Base-by-base conservation (phyloP, 2,113 vertebrate genomes). In the Spea bombifrons region DNA sequence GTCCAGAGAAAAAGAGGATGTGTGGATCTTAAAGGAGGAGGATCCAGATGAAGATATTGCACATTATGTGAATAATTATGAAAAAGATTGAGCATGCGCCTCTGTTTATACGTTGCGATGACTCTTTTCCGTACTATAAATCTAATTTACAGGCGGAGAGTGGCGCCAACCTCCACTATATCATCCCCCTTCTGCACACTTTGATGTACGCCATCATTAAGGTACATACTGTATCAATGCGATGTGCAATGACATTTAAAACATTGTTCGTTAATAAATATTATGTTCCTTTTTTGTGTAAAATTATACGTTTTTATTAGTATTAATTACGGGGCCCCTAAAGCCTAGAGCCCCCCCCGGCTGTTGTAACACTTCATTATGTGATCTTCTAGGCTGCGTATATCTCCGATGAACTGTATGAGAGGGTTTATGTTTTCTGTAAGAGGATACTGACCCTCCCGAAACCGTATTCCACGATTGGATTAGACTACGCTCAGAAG, bases 151-250 rank as follows among this genome's bases (percentile, higher is more conserved):
- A 99, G 97, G 96, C 94, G 0, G 94, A 96, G 81, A 88, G 88
- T 30, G 84, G 88, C 82, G 93, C 95, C 82, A 85, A 86, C 12
- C 89, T 89, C 64, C 91, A 85, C 7, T 83, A 90, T 86, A 94
- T 99, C 85, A 92, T 98, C 46, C 96, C 96, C 4, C 82, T 98
- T 88, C 90, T 99, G 69, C 94, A 97, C 88, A 99, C 94, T 0
- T 90, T 99, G 63, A 96, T 99, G 93, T 97, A 96, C 7, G 88
- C 94, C 63, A 76, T 97, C 70, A 88, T 93, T 48, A 95, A 98
- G 96, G 96, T 96, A 86, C 88, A 88, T 81, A 0, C 66, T 86
- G 52, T n/a, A n/a, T n/a, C n/a, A n/a, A n/a, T n/a, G n/a, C n/a
- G n/a, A n/a, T n/a, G n/a, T n/a, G 3, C 4, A 8, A 59, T 3